Percentiles rank a stretch among this genome's conserved stretches.
phyloP scores from a whole-genome alignment of 2,888 invertebrate species.

The Nomada fucata region DNA sequence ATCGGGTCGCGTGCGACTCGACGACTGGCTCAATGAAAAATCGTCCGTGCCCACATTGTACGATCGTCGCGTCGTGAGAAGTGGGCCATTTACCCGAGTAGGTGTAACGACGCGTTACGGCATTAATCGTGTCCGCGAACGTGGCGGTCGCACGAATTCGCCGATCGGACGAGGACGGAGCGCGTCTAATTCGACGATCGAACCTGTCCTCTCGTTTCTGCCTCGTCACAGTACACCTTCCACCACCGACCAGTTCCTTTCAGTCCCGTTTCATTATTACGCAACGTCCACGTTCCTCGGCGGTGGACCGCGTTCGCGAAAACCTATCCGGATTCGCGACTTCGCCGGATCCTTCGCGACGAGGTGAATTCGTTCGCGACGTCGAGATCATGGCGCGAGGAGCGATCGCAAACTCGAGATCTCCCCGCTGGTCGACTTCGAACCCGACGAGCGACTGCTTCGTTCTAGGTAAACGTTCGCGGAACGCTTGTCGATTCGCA shows the following conservation, averaged over 20 bases:
- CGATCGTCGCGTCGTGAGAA: constrained; percentile 63
- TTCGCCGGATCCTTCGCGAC: constrained; percentile 31
- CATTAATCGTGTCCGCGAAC: constrained; percentile 57
- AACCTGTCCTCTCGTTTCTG: constrained; percentile 51
- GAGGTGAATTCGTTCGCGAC: constrained; percentile 16
- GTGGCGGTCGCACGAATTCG: constrained; percentile 49
- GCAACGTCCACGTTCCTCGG: constrained; percentile 24
- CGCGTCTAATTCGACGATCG: constrained; percentile 62
- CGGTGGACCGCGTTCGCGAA: constrained; percentile 10
- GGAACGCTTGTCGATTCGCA: background rate
- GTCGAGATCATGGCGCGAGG: constrained; percentile 7
- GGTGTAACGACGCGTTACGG: constrained; percentile 65
- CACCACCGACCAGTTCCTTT: constrained; percentile 40
- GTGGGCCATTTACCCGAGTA: constrained; percentile 70
- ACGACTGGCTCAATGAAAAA: constrained; percentile 57
- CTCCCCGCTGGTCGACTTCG: background rate
- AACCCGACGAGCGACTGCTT: background rate
- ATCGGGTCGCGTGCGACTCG: constrained; percentile 50
- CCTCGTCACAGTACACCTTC: constrained; percentile 45
- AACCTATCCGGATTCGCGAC: constrained; percentile 29
- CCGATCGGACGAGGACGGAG: constrained; percentile 53
- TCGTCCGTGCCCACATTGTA: constrained; percentile 50
- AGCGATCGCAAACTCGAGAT: constrained; percentile 18
- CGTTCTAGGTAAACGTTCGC: background rate
- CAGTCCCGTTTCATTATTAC: constrained; percentile 46